Conservation (phyloP, 2,888 invertebrate species). For the Ophion costatus region DNA sequence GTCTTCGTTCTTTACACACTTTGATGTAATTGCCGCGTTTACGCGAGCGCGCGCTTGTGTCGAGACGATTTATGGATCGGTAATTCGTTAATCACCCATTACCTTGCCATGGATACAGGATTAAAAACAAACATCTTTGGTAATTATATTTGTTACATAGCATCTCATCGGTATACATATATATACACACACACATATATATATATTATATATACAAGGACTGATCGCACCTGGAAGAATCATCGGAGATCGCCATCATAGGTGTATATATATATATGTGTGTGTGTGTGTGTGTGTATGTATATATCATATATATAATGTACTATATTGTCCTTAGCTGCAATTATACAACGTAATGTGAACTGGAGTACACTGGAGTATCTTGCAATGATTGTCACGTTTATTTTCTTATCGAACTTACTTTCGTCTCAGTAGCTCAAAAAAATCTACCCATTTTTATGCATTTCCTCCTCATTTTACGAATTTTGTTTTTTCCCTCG, state of each 20-base stretch:
- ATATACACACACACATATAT: slow-evolving; percentile 30
- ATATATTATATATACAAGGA: slow-evolving; percentile 45
- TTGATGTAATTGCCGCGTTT: slow-evolving; percentile 52
- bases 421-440: neutral
- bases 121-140: slow-evolving; percentile 39
- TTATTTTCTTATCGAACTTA: slow-evolving; percentile 21
- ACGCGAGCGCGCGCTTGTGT: neutral
- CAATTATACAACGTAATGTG: slow-evolving; percentile 64
- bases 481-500: no score
- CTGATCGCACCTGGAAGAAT: slow-evolving; percentile 60
- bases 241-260: slow-evolving; percentile 65
- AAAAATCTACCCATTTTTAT: neutral
- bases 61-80: slow-evolving; percentile 35
- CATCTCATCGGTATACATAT: slow-evolving; percentile 55
- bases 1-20: slow-evolving; percentile 46
- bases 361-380: slow-evolving; percentile 49
- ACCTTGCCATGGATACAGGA: slow-evolving; percentile 30
- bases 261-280: slow-evolving; percentile 50
- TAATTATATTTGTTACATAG: slow-evolving; percentile 47
- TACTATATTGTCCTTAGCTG: slow-evolving; percentile 66
- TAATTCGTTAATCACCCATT: slow-evolving; percentile 49
- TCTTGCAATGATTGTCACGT: slow-evolving; percentile 22
- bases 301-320: slow-evolving; percentile 46
- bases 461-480: no score
- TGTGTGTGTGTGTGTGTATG: slow-evolving; percentile 34